phyloP scores from a whole-genome alignment of 2,888 invertebrate genomes.

The Eurois occulta region DNA sequence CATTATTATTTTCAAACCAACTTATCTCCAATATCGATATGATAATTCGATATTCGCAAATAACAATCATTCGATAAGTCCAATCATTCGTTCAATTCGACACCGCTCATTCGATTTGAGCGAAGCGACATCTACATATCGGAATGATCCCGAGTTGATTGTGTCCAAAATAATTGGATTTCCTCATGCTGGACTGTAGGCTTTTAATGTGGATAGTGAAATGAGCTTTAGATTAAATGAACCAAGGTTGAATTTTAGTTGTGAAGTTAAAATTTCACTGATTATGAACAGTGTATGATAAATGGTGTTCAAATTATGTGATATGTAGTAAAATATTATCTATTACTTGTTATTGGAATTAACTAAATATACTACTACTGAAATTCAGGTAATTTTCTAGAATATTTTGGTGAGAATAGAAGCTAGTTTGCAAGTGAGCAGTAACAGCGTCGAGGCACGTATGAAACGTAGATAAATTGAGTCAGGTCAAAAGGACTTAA shows the following conservation, averaged over 20 bases:
- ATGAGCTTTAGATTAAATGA: neutral
- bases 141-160: slow-evolving; percentile 80
- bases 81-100: slow-evolving; percentile 68
- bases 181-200: slow-evolving; percentile 63
- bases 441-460: slow-evolving; percentile 12
- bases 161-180: slow-evolving; percentile 86
- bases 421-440: slow-evolving; percentile 1
- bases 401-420: neutral
- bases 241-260: slow-evolving; percentile 38
- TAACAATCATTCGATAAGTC: slow-evolving; percentile 68
- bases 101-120: slow-evolving; percentile 64
- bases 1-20: slow-evolving; percentile 41
- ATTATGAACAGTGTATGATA: slow-evolving; percentile 69
- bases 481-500: slow-evolving; percentile 1
- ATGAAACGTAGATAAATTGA: slow-evolving; percentile 25
- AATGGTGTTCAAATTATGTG: slow-evolving; percentile 72
- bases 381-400: neutral
- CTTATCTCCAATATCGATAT: slow-evolving; percentile 56
- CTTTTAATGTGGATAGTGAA: slow-evolving; percentile 14
- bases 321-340: slow-evolving; percentile 41
- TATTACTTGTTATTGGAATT: neutral
- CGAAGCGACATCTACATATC: slow-evolving; percentile 66
- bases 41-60: slow-evolving; percentile 61
- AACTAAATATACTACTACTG: neutral
- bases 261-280: slow-evolving; percentile 27